Evolutionary conservation across 2,113 vertebrate genomes (phyloP).

Genomic region (Gnathonemus longibarbis): DNA sequence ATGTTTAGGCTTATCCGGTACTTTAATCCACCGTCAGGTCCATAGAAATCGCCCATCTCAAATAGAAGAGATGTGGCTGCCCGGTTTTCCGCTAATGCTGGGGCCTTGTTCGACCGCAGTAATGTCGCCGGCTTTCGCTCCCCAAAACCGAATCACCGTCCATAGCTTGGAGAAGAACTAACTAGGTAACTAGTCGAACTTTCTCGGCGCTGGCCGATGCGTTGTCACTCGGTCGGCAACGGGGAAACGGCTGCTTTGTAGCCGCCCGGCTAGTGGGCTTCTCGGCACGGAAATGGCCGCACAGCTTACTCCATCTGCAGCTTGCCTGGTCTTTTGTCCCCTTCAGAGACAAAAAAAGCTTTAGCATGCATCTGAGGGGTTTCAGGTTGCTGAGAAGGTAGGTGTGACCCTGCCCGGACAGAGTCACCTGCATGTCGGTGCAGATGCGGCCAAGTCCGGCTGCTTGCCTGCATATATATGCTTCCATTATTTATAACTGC

Average conservation of each 20-base stretch:
- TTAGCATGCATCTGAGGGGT: background rate
- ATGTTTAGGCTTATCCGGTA: constrained; percentile 4
- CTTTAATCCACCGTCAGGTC: background rate
- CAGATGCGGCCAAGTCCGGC: background rate
- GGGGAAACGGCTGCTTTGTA: background rate
- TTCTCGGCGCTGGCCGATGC: background rate
- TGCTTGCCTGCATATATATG: background rate
- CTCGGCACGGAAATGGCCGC: background rate
- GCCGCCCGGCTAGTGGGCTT: background rate
- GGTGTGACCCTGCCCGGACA: background rate
- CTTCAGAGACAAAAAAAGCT: background rate
- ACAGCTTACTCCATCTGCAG: background rate
- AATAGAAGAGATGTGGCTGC: background rate
- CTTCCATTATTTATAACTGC: background rate
- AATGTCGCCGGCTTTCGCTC: background rate
- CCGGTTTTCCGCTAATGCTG: background rate
- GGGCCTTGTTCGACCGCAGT: background rate
- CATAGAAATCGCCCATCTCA: background rate
- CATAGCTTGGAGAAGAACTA: background rate
- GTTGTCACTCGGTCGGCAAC: background rate
- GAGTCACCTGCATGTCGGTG: background rate
- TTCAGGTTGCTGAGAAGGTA: background rate
- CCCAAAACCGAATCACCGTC: background rate
- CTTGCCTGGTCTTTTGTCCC: background rate
- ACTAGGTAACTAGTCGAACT: background rate